Evolutionary conservation across 2,888 invertebrate species (phyloP), one percentile per base, ranked within the genome.

Genomic region (Emmelina monodactyla): DNA sequence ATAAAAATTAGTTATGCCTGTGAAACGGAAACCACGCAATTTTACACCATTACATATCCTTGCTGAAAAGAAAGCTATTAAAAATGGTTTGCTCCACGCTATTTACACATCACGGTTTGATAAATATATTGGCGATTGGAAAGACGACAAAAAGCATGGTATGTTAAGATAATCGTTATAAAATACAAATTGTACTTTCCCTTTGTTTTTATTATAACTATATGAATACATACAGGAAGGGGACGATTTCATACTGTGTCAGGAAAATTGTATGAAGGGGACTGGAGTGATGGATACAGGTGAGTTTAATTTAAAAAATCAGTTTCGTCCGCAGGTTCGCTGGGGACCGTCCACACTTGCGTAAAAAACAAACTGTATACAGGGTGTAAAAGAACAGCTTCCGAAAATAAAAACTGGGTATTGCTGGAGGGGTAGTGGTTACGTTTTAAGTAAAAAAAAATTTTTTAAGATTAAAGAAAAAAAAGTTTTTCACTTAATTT

Each of bases 41-140:
- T 68, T 82, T 41, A 69, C 57, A 15, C 70, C 73, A 3, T 43
- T 76, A 22, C 40, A 43, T 5, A 46, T 53, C 44, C 43, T 58
- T 40, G 62, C 83, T 1, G 79, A 82, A 45, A 73, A 68, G 47
- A 62, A 58, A 39, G 56, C 82, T 2, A 54, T 73, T 2, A 85
- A 83, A 54, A 83, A 85, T 49, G 85, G 85, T 9, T 50, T 82
- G 14, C 76, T 83, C 34, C 80, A 83, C 45, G 60, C 82, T 0
- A 73, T 86, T 48, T 85, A 83, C 45, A 82, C 78, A 12, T 67
- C 79, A 0, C 59, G 62, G 30, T 68, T 73, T 12, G 80, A 80
- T 53, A 78, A 60, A 50, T 87, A 85, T 44, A 66, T 71, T 33
- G 88, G 88, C 0, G 82, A 85, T 28, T 88, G 87, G 86, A 79